Conservation (phyloP, 2,797 vertebrate species). For the Todus mexicanus region DNA sequence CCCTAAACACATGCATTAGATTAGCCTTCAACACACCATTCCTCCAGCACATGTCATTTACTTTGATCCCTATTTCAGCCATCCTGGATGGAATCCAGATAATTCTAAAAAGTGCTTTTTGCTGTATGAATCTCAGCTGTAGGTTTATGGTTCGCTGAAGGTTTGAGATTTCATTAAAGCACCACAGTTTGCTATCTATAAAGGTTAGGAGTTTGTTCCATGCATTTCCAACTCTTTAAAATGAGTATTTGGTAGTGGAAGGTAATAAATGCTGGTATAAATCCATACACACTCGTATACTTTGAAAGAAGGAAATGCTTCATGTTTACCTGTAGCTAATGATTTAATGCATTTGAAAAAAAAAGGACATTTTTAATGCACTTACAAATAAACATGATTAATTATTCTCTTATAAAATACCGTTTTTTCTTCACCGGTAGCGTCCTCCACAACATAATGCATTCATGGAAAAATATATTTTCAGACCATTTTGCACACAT, state of each 20-base stretch:
- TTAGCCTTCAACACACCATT: slow-evolving; percentile 61
- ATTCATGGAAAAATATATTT: background rate
- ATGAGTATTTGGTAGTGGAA: background rate
- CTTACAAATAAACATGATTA: background rate
- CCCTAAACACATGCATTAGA: slow-evolving; percentile 59
- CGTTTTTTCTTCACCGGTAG: background rate
- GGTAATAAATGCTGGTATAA: slow-evolving; percentile 5
- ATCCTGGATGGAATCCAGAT: slow-evolving; percentile 47
- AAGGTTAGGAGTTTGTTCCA: background rate
- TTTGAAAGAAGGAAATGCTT: background rate
- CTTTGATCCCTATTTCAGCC: slow-evolving; percentile 64
- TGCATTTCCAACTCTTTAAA: slow-evolving; percentile 10
- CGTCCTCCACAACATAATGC: background rate
- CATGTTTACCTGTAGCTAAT: slow-evolving; percentile 1
- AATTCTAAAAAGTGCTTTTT: slow-evolving; percentile 59
- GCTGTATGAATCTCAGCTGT: slow-evolving; percentile 58
- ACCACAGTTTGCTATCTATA: slow-evolving; percentile 35
- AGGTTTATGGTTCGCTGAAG: slow-evolving; percentile 34
- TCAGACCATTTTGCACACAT: background rate
- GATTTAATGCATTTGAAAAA: background rate
- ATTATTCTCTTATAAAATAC: background rate
- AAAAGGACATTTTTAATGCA: background rate
- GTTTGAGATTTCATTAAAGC: slow-evolving; percentile 48
- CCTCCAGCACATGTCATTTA: slow-evolving; percentile 58
- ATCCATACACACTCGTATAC: background rate